Conservation (phyloP, 2,888 invertebrate species). For the Amphimallon solstitiale region DNA sequence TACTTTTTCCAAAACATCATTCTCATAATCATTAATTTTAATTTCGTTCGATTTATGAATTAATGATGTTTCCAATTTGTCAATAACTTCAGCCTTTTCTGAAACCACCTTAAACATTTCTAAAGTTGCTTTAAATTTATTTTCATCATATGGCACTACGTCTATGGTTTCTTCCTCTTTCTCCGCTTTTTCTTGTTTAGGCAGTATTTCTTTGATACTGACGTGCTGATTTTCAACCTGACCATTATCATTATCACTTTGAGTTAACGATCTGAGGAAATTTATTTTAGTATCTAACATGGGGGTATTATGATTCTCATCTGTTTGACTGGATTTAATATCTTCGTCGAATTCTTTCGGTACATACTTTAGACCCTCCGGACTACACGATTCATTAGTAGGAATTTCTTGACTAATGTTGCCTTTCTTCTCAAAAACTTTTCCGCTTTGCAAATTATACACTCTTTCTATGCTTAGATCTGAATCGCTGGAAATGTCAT, state of each 20-base stretch:
- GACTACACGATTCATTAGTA: conserved; percentile 30
- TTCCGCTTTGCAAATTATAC: conserved; percentile 60
- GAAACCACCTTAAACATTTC: conserved; percentile 7
- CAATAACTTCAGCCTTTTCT: neutral
- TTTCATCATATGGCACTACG: conserved; percentile 24
- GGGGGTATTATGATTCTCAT: conserved; percentile 40
- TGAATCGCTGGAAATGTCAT: conserved; percentile 60
- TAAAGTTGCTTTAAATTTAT: conserved; percentile 22
- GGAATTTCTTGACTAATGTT: conserved; percentile 42
- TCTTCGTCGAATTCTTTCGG: conserved; percentile 41
- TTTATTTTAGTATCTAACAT: conserved; percentile 35
- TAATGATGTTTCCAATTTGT: neutral
- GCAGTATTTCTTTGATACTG: neutral
- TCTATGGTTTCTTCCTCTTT: neutral
- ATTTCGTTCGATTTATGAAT: neutral
- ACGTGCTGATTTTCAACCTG: conserved; percentile 10
- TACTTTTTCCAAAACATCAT: neutral
- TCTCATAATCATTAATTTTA: neutral
- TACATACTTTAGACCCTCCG: conserved; percentile 42
- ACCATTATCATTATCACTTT: neutral
- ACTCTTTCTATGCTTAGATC: conserved; percentile 59
- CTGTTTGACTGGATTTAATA: neutral
- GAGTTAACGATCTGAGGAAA: conserved; percentile 42
- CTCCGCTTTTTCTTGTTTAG: neutral
- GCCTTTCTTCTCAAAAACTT: conserved; percentile 49